These are phyloP conservation scores for Barypeithes pellucidus DNA, from an alignment of 2,888 invertebrate species.

Conservation along the genomic window DNA sequence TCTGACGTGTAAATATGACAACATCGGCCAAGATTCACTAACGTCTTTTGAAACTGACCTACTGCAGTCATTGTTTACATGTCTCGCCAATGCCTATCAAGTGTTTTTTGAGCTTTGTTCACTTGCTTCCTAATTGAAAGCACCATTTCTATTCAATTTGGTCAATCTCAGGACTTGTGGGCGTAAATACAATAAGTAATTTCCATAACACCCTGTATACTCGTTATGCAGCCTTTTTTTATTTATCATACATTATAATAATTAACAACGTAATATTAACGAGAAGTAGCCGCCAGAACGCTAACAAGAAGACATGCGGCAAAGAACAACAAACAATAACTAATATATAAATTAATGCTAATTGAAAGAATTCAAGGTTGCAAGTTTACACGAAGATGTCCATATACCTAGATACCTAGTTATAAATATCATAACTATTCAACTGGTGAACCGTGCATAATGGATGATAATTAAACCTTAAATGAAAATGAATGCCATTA, in stretches of 20 bases:
- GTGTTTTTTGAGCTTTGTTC: no score
- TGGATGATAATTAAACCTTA: slow-evolving; percentile 18
- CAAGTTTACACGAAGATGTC: slow-evolving; percentile 17
- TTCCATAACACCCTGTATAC: no score
- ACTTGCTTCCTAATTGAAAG: no score
- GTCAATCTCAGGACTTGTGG: no score
- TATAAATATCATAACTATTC: slow-evolving; percentile 7
- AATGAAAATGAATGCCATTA: slow-evolving; percentile 8
- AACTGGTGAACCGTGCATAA: background rate
- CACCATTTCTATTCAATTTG: no score
- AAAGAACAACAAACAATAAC: slow-evolving; percentile 38
- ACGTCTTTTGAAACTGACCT: no score
- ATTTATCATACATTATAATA: slow-evolving; percentile 5
- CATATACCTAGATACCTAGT: slow-evolving; percentile 23
- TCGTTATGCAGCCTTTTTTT: background rate
- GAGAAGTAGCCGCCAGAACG: slow-evolving; percentile 23
- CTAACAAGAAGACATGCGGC: slow-evolving; percentile 32
- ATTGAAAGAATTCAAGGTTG: slow-evolving; percentile 35
- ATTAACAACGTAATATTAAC: slow-evolving; percentile 28
- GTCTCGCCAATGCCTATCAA: no score
- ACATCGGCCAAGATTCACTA: no score
- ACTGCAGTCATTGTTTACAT: no score
- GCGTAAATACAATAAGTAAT: no score
- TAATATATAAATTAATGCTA: slow-evolving; percentile 34
- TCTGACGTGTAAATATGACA: no score